A percentile compares a stretch with the other conserved stretches of the same genome.
Conservation (phyloP, 2,113 vertebrate species). For the Phyllostomus discolor region DNA sequence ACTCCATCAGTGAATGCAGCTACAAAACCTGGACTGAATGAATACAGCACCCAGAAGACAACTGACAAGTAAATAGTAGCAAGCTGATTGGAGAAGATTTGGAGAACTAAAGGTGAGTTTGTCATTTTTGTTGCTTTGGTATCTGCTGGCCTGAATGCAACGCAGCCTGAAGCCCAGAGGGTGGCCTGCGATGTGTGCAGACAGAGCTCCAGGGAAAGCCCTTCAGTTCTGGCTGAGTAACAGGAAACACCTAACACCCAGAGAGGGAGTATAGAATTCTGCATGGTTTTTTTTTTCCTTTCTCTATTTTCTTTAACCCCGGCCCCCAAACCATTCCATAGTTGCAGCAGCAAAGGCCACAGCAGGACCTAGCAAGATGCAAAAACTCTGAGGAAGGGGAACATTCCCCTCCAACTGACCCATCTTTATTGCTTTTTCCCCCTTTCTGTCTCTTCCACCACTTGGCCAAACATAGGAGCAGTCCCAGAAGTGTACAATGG, state of each 20-base stretch:
- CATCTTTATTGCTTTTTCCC: background rate
- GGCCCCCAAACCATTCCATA: background rate
- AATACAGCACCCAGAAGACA: background rate
- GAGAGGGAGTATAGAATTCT: background rate
- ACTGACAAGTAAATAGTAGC: background rate
- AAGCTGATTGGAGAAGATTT: background rate
- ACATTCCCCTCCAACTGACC: background rate
- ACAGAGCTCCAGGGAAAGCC: background rate
- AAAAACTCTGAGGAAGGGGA: background rate
- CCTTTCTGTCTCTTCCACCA: background rate
- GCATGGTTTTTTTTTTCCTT: background rate
- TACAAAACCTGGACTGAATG: background rate
- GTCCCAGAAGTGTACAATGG: background rate
- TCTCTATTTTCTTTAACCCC: background rate
- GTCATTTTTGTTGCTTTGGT: background rate
- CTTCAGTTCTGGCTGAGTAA: background rate
- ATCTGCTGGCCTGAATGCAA: background rate
- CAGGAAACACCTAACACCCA: background rate
- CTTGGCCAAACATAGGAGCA: background rate
- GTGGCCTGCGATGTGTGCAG: background rate
- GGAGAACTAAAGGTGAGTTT: background rate
- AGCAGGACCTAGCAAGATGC: background rate
- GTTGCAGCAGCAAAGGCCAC: background rate
- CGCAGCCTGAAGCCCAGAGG: background rate
- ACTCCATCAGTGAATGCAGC: background rate